Evolutionary conservation across 2,113 vertebrate species (phyloP).

Genomic region (Ictalurus punctatus): DNA sequence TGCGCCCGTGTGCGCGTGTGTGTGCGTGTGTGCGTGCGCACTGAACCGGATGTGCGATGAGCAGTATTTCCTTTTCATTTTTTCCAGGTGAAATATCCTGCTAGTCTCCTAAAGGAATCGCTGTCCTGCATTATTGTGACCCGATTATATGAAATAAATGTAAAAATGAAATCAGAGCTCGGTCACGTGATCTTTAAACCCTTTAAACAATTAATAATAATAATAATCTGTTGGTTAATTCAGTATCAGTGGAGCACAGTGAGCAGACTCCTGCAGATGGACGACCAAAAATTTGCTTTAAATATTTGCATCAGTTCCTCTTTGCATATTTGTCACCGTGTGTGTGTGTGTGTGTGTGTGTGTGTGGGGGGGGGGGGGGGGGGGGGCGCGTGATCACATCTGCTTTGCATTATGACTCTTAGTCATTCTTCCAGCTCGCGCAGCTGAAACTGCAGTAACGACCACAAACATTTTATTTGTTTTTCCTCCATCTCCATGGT

Average conservation of each 20-base stretch:
- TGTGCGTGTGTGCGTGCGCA: not conserved
- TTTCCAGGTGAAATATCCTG: slow-evolving; percentile 24
- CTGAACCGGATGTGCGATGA: not conserved
- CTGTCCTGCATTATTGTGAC: not conserved
- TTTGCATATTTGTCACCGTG: slow-evolving; percentile 28
- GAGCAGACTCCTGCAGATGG: not conserved
- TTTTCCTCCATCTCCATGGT: slow-evolving; percentile 28
- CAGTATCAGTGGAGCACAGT: not conserved
- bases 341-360: slow-evolving; percentile 30
- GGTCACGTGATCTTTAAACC: not conserved
- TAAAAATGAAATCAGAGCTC: not conserved
- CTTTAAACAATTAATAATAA: not conserved
- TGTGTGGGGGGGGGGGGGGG: not conserved
- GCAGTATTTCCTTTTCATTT: slow-evolving; percentile 17
- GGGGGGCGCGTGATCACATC: slow-evolving; percentile 42
- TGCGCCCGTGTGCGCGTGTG: not conserved
- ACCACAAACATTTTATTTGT: slow-evolving; percentile 17
- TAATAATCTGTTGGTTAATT: not conserved
- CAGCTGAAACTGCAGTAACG: not conserved
- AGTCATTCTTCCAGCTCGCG: not conserved
- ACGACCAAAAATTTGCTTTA: not conserved
- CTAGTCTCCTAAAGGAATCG: not conserved
- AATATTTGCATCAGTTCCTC: slow-evolving; percentile 34
- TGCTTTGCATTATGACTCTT: slow-evolving; percentile 52
- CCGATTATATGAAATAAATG: not conserved